Evolutionary conservation across 2,797 vertebrate genomes (phyloP).

Genomic region (Enteromius radiatus): DNA sequence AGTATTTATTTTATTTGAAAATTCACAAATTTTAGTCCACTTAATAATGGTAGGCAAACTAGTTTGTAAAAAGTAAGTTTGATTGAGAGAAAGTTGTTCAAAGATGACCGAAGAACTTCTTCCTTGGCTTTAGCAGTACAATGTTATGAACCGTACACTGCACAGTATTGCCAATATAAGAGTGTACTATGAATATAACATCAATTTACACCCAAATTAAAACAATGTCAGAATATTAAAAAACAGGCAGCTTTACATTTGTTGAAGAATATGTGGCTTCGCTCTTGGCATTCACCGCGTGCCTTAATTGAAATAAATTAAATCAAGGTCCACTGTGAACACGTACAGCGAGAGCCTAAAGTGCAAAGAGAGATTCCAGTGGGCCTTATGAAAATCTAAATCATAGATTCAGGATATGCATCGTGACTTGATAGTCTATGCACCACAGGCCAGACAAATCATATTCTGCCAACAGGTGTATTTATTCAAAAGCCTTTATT

Average conservation of each 20-base stretch:
- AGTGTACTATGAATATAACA: neutral
- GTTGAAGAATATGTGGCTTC: slow-evolving; percentile 34
- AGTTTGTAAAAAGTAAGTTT: neutral
- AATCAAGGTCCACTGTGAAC: slow-evolving; percentile 99
- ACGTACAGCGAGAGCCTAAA: slow-evolving; percentile 82
- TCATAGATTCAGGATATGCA: neutral
- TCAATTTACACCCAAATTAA: neutral
- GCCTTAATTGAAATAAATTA: slow-evolving; percentile 90
- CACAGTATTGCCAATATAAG: neutral
- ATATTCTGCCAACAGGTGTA: neutral
- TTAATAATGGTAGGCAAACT: neutral
- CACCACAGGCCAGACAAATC: neutral
- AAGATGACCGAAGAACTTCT: neutral
- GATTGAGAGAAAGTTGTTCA: neutral
- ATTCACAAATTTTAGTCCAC: neutral
- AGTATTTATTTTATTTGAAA: neutral
- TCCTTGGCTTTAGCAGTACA: neutral
- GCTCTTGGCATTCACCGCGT: slow-evolving; percentile 97
- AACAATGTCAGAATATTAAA: neutral
- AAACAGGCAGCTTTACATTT: neutral
- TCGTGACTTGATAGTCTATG: neutral
- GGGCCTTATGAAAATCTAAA: neutral
- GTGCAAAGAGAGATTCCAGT: slow-evolving; percentile 1
- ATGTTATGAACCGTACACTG: neutral
- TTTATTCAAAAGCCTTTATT: slow-evolving; percentile 15